Evolutionary conservation across 2,113 vertebrate species (phyloP), one percentile per base, ranked within the genome.

Genomic region (Notechis scutatus): DNA sequence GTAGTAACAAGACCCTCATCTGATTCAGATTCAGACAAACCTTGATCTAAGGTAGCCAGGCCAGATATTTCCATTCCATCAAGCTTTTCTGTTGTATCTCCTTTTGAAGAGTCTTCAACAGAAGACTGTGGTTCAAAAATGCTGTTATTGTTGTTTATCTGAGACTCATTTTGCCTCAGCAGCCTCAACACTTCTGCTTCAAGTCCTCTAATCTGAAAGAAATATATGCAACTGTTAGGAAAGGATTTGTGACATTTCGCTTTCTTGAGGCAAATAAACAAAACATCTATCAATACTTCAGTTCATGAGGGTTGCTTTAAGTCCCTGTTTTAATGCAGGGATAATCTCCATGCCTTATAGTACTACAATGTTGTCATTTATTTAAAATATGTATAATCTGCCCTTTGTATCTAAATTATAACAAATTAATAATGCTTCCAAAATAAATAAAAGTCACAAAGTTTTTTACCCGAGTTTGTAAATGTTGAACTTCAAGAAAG

Each of bases 131-230:
- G 98, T 96, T 99, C 98, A 59, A 98, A 98, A 39, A 98, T 99
- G 94, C 99, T 99, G 97, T 99, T 99, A 97, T 99, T 99, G 92
- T 99, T 99, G 96, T 99, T 99, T 85, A 99, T 98, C 94, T 99
- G 99, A 95, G 98, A 98, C 88, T 98, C 98, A 0, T 99, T 99
- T 96, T 99, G 99, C 95, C 99, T 99, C 97, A 99, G 98, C 92
- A 99, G 97, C 95, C 98, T 98, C 98, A 99, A 98, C 91, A 99
- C 97, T 96, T 99, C 99, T 0, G 98, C 97, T 97, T 99, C 99
- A 94, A 99, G 97, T 85, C 98, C 97, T 96, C 98, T 97, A 93
- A 99, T 99, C 99, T 99, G 97, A 91, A 93, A 96, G 85, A 95
- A 94, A 94, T 26, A 89, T 1, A 93, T 55, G 0, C 3, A 91